Evolutionary conservation across 1,140 invertebrate genomes (phyloP), one percentile per base, ranked within the genome.

Genomic region (Acromyrmex charruanus): DNA sequence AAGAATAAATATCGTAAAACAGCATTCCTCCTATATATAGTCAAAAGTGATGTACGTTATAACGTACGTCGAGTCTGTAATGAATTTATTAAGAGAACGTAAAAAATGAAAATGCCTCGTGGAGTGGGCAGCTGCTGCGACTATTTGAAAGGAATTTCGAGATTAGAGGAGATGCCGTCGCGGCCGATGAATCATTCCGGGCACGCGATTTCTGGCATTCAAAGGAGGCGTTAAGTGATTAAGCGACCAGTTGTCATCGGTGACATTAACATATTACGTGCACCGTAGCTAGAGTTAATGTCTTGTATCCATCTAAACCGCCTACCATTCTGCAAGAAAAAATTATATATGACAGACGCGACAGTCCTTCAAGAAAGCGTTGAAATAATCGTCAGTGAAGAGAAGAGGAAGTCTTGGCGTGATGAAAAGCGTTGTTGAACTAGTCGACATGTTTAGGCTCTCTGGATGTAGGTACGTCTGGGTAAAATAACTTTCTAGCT

Each of bases 181-280:
- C 88, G 85, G 63, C 86, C 90, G 61, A 91, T 91, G 90, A 91
- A 91, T 91, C 90, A 91, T 90, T 77, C 74, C 53, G 49, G 81
- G 82, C 28, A 90, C 65, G 90, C 90, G 87, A 91, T 91, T 91
- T 88, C 86, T 85, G 90, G 90, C 82, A 91, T 91, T 91, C 90
- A 90, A 91, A 91, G 87, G 88, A 91, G 90, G 90, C 90, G 90
- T 91, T 89, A 91, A 91, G 90, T 90, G 90, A 91, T 91, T 91
- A 91, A 91, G 91, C 90, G 90, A 88, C 88, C 82, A 88, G 90
- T 91, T 91, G 90, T 91, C 90, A 91, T 91, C 88, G 77, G 88
- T 91, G 90, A 91, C 90, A 86, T 89, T 91, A 91, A 91, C 90
- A 91, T 91, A 91, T 91, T 91, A 90, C 88, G 90, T 75, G 69